Evolutionary conservation across 2,113 vertebrate species (phyloP), one percentile per base, ranked within the genome.

Genomic region (Eptatretus burgeri): DNA sequence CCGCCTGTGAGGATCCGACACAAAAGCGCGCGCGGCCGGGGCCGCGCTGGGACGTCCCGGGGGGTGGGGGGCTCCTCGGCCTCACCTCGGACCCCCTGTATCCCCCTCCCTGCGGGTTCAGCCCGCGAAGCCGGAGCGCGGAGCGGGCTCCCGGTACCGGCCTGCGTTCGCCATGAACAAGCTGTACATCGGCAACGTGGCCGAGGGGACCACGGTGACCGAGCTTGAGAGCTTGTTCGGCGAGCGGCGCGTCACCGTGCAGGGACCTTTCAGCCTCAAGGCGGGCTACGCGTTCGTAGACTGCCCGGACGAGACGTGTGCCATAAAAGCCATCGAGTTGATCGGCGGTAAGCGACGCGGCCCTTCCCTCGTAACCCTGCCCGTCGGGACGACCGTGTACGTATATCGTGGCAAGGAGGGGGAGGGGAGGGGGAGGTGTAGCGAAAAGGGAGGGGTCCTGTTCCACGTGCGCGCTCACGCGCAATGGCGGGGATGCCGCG

Each of bases 111-210:
- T 41, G 27, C 27, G 27, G 27, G 27, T 41, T 41, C 27, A 41
- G 27, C 3, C 27, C 27, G 27, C 27, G 27, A 7, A 41, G 27
- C 27, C 27, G 27, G 27, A 41, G 27, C 27, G 27, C 27, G 27
- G 27, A 41, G 27, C 27, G 27, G 27, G 27, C 3, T 41, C 27
- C 27, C 27, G 27, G 27, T 41, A 7, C 27, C 27, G 27, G 7
- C 27, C 27, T 41, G 27, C 27, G 27, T 41, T 41, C 27, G 56
- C 56, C n/a, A 89, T 87, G 84, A 84, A 83, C 79, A 84, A 84
- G 82, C 83, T 89, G 71, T 86, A 84, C 77, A 78, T 89, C 71
- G 84, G 84, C 74, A 87, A 87, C 79, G 78, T 89, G 78, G 87
- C 83, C 78, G 79, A 82, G 73, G 81, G 80, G 75, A 82, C 80